Base-by-base conservation (phyloP, 1,140 invertebrate genomes). In the Drosophila novamexicana region DNA sequence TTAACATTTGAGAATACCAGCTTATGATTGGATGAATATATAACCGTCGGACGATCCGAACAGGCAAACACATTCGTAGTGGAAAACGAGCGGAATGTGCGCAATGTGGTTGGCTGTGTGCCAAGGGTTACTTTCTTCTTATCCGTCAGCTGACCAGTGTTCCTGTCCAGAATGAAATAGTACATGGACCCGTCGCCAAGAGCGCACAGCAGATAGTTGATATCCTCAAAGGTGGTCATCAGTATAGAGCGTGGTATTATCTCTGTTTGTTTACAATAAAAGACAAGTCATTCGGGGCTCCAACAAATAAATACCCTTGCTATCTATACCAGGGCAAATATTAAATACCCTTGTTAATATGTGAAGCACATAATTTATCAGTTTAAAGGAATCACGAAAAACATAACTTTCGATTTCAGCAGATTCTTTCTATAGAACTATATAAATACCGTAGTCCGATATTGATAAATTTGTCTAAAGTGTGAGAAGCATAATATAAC, bases 1-100 rank as follows among this genome's bases (percentile, higher is more conserved):
- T 99, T 99, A 1, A 99, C 99, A 94, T 99, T 99, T 22, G 98
- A 99, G 93, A 99, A 99, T 0, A 99, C 98, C 4, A 99, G 94
- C 93, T 99, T 99, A 91, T 99, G 97, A 94, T 99, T 99, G 7
- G 98, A 99, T 7, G 98, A 99, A 93, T 99, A 99, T 76, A 99
- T 99, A 2, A 99, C 98, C 0, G 98, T 99, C 0, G 99, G 99
- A 53, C 98, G 94, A 93, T 99, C 98, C 0, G 98, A 99, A 92
- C 99, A 99, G 9, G 98, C 99, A 93, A 99, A 99, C 4, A 99
- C 98, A 93, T 99, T 99, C 12, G 97, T 98, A 0, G 98, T 98
- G 7, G 97, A 97, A 49, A 98, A 93, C 4, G 98, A 98, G 74
- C 95, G 93, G 90, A 99, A 99, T 14, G 97, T 98, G 75, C 96